Evolutionary conservation across 2,113 vertebrate genomes (phyloP), one percentile per base, ranked within the genome.

Genomic region (Ciconia boyciana): DNA sequence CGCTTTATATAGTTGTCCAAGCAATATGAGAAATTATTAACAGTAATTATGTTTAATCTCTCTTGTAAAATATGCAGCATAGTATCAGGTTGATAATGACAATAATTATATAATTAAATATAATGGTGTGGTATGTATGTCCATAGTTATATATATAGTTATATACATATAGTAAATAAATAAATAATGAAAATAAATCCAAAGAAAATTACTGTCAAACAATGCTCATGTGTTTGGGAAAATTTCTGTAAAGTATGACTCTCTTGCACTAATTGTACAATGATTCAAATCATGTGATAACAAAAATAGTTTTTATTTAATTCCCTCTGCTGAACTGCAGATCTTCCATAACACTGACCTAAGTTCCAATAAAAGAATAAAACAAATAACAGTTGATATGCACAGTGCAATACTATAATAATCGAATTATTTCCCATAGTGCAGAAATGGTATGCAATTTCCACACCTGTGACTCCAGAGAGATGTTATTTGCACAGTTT

Each of bases 401-500:
- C 89, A 97, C 61, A 87, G 84, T 62, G 31, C 58, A 85, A 28
- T 79, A 65, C 82, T 91, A 62, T 89, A 97, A 97, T 97, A 97
- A 98, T 97, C 61, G 91, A 97, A 96, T 98, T 98, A 94, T 89
- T 96, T 98, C 94, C 91, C 44, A 71, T 75, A 95, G 93, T 87
- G 90, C 78, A 93, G 82, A 97, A 97, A 96, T 96, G 95, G 78
- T 66, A 96, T 95, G 74, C 93, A 97, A 97, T 98, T 98, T 98
- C 88, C 91, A 97, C 85, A 97, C 93, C 86, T 97, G 74, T 94
- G 82, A 93, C 85, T 96, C 89, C 48, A 65, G 80, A 91, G 82
- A 87, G 82, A 87, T 98, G 90, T 96, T 97, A 97, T 97, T 97
- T 98, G 93, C 92, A 93, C 95, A 97, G 95, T 97, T 97, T 98